phyloP scores from a whole-genome alignment of 2,113 vertebrate genomes.

The Mastomys natalensis region DNA sequence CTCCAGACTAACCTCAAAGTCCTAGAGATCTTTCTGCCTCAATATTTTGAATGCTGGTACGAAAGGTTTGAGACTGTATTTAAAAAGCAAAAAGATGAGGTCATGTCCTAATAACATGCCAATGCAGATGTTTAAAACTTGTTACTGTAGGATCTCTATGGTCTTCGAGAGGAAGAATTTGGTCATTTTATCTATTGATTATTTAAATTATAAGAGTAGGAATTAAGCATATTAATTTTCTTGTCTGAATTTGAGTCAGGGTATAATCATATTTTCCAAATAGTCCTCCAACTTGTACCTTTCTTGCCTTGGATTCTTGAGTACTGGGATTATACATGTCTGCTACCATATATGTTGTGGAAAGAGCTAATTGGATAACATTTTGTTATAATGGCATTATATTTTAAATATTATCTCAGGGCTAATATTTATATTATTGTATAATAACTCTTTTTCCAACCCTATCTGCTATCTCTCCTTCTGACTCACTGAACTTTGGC shows the following conservation, averaged over 20 bases:
- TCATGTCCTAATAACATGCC: fast-evolving
- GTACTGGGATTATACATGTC: background rate
- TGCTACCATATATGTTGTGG: no score
- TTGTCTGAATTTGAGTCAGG: background rate
- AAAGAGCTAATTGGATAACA: background rate
- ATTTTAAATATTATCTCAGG: background rate
- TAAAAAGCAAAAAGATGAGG: background rate
- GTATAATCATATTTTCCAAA: background rate
- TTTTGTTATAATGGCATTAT: background rate
- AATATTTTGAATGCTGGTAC: background rate
- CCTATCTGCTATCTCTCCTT: background rate
- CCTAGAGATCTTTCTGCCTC: no score
- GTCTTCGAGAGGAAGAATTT: background rate
- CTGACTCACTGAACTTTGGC: background rate
- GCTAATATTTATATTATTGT: background rate
- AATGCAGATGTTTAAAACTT: background rate
- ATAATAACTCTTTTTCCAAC: no score
- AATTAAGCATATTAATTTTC: background rate
- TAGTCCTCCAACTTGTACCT: background rate
- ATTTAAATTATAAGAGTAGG: background rate
- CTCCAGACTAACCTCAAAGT: background rate
- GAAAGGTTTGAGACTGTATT: background rate
- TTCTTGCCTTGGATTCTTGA: background rate
- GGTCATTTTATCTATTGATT: background rate
- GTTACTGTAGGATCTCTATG: background rate